Evolutionary conservation across 92 coral and sea anemone species (phyloP), one percentile per base, ranked within the genome.

Genomic region (Porites evermanni): DNA sequence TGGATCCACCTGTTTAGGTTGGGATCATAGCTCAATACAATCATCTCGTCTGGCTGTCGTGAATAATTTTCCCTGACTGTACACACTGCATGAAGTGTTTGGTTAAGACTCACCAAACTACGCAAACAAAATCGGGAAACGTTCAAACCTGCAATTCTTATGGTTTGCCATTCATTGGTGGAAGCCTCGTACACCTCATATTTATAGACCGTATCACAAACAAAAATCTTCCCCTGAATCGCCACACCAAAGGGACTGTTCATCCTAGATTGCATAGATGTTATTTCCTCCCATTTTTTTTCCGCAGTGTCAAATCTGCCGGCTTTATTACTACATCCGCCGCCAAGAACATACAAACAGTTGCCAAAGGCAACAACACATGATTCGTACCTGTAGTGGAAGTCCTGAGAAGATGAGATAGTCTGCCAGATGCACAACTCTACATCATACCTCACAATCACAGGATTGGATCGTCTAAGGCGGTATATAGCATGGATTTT

Each of bases 281-380:
- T 29, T 1, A 78, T 32, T 3, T 78, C 72, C 53, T 64, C 59
- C 83, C 74, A 70, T 70, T 70, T 24, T 47, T 70, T 44, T 8
- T 24, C 21, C 14, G 12, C 74, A 70, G 47, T 52, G 64, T 50
- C 60, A 23, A 51, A 75, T 59, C 66, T 53, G n/a, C n/a, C 64
- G 17, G 75, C 53, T 70, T 70, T 70, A 3, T 13, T 12, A 68
- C 10, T 8, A 7, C 3, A 68, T 68, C 1, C 18, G 0, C 1
- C 18, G 0, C 79, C 79, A 74, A 74, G 29, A 61, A 78, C 70
- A 78, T 78, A 78, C 14, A 78, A 23, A 61, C 44, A 38, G 19
- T 63, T 59, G 54, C 32, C 82, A 78, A 23, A 50, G 16, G 70
- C 70, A 77, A 77, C 81, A 54, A 63, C 68, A 21, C 68, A 77